Base-by-base conservation (phyloP, 2,113 vertebrate species). In the Podarcis raffonei region DNA sequence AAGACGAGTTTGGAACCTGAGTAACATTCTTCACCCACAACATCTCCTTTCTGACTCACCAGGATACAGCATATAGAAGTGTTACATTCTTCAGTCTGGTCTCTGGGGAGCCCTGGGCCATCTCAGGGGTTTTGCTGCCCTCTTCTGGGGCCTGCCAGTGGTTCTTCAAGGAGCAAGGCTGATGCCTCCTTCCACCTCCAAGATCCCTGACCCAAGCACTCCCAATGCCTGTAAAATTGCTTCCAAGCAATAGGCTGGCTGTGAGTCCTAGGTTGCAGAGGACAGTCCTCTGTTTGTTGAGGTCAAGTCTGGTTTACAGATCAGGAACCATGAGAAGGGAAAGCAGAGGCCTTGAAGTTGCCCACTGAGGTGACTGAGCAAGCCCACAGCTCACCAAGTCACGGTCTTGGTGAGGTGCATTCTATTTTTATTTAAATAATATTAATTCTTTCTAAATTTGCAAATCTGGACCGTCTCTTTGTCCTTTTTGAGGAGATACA, bases 51-150 rank as follows among this genome's bases (percentile, higher is more conserved):
- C 32, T 39, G 65, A 35, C 42, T 79, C 62, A 79, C n/a, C 18
- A 78, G 65, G 11, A 16, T 42, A 25, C 27, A 25, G 12, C 2
- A 37, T 66, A 3, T 39, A 22, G 23, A 65, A 39, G 57, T 68
- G 85, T n/a, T 37, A 48, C 35, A 23, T n/a, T 76, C 20, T 48
- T 66, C 16, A 25, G 75, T 66, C n/a, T 37, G 15, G 20, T 57
- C 65, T 69, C 2, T 15, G 65, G 30, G 9, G 23, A 37, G 25
- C 25, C 25, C 7, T 1, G 30, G 25, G 2, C 69, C 57, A 87
- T 83, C 74, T 87, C 72, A 83, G 59, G 89, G 69, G n/a, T 76
- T 92, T 92, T 96, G 89, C 92, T 93, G 92, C 93, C 92, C 90
- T 84, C 93, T 95, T 86, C 23, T 66, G 89, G 95, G n/a, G 74